Evolutionary conservation across 2,113 vertebrate species (phyloP).

Genomic region (Thalassarche chlororhynchos): DNA sequence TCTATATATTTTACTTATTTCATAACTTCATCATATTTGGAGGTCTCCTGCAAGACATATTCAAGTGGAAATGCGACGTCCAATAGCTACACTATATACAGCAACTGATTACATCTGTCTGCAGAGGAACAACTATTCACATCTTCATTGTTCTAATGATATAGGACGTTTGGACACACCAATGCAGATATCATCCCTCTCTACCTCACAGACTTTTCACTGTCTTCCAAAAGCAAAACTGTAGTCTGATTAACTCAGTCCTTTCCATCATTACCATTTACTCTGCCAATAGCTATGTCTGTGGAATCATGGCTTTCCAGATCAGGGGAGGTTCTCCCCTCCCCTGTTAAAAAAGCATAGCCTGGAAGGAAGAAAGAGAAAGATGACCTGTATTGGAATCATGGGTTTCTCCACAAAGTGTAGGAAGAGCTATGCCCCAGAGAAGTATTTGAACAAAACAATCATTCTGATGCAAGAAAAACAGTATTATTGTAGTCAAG

Average conservation of each 20-base stretch:
- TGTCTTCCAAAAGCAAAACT: not conserved
- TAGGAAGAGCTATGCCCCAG: not conserved
- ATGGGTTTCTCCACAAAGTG: not conserved
- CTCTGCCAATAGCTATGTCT: not conserved
- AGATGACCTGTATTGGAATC: not conserved
- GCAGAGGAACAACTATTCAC: not conserved
- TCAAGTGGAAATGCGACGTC: not conserved
- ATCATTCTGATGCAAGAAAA: conserved; percentile 38
- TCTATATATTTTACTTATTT: not conserved
- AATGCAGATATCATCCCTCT: not conserved
- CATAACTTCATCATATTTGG: not conserved
- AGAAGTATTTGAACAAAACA: conserved; percentile 19
- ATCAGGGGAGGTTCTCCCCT: not conserved
- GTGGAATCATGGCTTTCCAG: not conserved
- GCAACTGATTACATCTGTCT: not conserved
- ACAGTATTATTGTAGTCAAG: not conserved
- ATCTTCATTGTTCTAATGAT: not conserved
- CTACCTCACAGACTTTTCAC: not conserved
- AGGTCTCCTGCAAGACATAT: not conserved
- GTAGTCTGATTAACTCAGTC: not conserved
- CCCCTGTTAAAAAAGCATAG: not conserved
- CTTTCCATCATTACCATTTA: not conserved
- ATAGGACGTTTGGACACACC: not conserved
- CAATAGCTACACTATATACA: not conserved
- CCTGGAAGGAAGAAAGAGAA: not conserved